Evolutionary conservation across 2,888 invertebrate genomes (phyloP), one percentile per base, ranked within the genome.

Genomic region (Tiliacea citrago): DNA sequence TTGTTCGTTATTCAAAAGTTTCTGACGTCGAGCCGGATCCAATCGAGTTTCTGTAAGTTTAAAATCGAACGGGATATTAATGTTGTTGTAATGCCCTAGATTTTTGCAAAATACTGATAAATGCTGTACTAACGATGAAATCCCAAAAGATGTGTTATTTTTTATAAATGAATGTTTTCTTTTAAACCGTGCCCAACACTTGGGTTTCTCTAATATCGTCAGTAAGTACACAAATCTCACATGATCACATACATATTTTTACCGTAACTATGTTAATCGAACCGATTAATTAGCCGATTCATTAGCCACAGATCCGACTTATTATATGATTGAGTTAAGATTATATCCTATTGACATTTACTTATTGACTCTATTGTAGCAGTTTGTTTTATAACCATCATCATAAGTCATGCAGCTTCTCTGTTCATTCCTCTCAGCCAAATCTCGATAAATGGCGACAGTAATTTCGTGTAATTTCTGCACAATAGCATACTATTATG

Each of bases 11-110:
- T 62, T 62, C 35, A 2, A n/a, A 63, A 63, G 62, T 70, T 39
- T 35, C 29, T 51, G 29, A 60, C 47, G n/a, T 63, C 55, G 13
- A 62, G 47, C 49, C 57, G 35, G 45, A 63, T 53, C 21, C 53
- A 58, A 63, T 63, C 24, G 42, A 63, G 77, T 66, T 62, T 16
- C n/a, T 5, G 12, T 55, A 24, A 63, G 42, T 65, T 58, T 42
- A 49, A 42, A 55, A 68, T 63, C n/a, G 21, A 62, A 66, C 42
- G 16, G 13, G 35, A 73, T 73, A 62, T 67, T 63, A 72, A 66
- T 47, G 49, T 60, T 73, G 63, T 60, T n/a, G n/a, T n/a, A n/a
- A n/a, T n/a, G n/a, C n/a, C n/a, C n/a, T n/a, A n/a, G n/a, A n/a
- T n/a, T 47, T 35, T n/a, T 9, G 8, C 29, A 35, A 29, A 5